phyloP scores from a whole-genome alignment of 2,888 invertebrate genomes.

The Caenorhabditis imperialis region DNA sequence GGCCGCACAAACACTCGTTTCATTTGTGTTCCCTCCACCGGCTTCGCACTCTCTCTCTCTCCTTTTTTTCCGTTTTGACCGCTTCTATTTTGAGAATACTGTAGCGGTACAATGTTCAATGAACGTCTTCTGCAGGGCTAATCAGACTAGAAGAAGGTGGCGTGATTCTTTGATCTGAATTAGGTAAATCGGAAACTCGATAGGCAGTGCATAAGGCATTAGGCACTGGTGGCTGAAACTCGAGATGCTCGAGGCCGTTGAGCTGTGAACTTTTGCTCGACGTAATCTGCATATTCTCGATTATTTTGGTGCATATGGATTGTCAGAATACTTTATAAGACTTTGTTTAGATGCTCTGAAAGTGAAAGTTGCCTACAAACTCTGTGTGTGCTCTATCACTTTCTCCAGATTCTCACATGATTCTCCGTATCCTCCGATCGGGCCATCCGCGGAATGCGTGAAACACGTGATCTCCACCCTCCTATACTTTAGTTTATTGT shows the following conservation, averaged over 20 bases:
- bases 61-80: conserved; percentile 1
- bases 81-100: conserved; percentile 16
- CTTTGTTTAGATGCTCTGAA: too few relatives aligned
- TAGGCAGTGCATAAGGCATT: too few relatives aligned
- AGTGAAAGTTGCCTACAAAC: too few relatives aligned
- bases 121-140: conserved; percentile 16
- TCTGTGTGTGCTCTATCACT: neutral
- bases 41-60: neutral
- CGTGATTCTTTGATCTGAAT: conserved; percentile 29
- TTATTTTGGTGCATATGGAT: too few relatives aligned
- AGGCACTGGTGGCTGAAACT: neutral
- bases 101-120: conserved; percentile 25
- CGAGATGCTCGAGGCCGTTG: conserved; percentile 1
- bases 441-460: conserved; percentile 6
- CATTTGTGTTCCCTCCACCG: conserved; percentile 1
- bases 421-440: conserved; percentile 5
- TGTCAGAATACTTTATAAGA: too few relatives aligned
- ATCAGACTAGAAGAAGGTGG: conserved; percentile 11
- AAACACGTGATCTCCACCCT: conserved; percentile 17
- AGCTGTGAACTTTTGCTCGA: conserved; percentile 6
- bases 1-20: conserved; percentile 14
- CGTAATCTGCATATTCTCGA: neutral
- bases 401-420: conserved; percentile 7
- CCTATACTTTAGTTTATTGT: conserved; percentile 17
- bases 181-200: neutral